Base-by-base conservation (phyloP, 1,140 invertebrate genomes). In the Forficula auricularia region DNA sequence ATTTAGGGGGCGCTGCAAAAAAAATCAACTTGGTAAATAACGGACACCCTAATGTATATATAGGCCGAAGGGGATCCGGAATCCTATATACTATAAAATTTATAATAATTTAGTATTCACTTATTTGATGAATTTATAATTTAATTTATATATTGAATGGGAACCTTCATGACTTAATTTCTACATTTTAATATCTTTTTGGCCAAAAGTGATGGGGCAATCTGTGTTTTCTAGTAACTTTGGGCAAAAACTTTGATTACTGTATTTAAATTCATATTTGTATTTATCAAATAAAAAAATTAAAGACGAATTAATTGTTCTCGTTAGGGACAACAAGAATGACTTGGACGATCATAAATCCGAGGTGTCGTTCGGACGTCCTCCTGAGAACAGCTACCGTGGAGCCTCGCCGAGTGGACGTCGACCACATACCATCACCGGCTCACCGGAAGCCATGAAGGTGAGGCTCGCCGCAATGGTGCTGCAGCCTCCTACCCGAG, bases 391-490 rank as follows among this genome's bases (percentile, higher is more conserved):
- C 54, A 10, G 57, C 55, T 35, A 55, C 56, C 3, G 54, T 54
- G 8, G 66, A 22, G 27, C 46, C 45, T 44, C 40, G 31, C 61
- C 42, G 6, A 27, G 37, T 32, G 50, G 47, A 40, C 45, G 44
- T 19, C 51, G 46, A 18, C 34, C 57, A 54, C 60, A 48, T 44
- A 55, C 52, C 44, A 52, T 49, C 40, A 50, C 52, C 18, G 60
- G 61, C 49, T 74, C 71, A 52, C 74, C 75, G 22, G 77, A 71
- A 56, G 75, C 76, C 58, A 76, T 79, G 72, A 78, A 79, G 75
- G 77, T 79, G 67, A 76, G 76, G 62, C 73, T 77, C 57, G 76
- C 77, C 55, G 74, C 77, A 56, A 75, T 79, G 66, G 75, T 79
- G 60, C 72, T 79, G 59, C 75, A 79, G 67, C 75, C 77, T 49